These are phyloP conservation scores for Umimayanthus chanpuru DNA, from an alignment of 92 coral and sea anemone species.

Conservation along the genomic window DNA sequence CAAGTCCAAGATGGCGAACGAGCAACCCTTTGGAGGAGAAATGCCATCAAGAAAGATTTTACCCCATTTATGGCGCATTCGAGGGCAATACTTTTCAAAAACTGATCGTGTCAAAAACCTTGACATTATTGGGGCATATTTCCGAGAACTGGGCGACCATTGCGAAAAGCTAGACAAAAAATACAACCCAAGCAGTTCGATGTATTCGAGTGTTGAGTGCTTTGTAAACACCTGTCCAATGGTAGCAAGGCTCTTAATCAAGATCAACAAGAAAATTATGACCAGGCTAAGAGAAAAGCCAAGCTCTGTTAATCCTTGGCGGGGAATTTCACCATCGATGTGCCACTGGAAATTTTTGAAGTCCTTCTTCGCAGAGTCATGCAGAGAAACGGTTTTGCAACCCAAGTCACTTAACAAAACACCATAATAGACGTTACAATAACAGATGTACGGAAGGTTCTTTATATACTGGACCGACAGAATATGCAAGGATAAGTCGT, in stretches of 20 bases:
- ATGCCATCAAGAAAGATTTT: slow-evolving; percentile 33
- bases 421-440: slow-evolving; percentile 12
- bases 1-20: slow-evolving; percentile 37
- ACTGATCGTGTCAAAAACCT: slow-evolving; percentile 9
- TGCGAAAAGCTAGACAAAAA: slow-evolving; percentile 19
- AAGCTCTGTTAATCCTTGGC: slow-evolving; percentile 31
- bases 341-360: slow-evolving; percentile 22
- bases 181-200: slow-evolving; percentile 21
- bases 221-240: slow-evolving; percentile 43
- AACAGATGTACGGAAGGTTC: slow-evolving; percentile 31
- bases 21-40: slow-evolving; percentile 28
- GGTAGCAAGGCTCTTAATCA: slow-evolving; percentile 32
- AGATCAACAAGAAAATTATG: slow-evolving; percentile 35
- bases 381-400: slow-evolving; percentile 32
- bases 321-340: slow-evolving; percentile 22
- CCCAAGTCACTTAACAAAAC: slow-evolving; percentile 26
- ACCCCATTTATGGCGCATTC: slow-evolving; percentile 24
- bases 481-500: slow-evolving; percentile 43
- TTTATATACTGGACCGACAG: slow-evolving; percentile 38
- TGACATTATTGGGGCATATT: slow-evolving; percentile 10
- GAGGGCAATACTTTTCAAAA: slow-evolving; percentile 8
- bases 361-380: slow-evolving; percentile 19
- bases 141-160: slow-evolving; percentile 12
- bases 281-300: slow-evolving; percentile 34
- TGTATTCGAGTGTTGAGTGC: slow-evolving; percentile 28